phyloP scores from a whole-genome alignment of 2,113 vertebrate genomes.

The Pygoscelis adeliae region DNA sequence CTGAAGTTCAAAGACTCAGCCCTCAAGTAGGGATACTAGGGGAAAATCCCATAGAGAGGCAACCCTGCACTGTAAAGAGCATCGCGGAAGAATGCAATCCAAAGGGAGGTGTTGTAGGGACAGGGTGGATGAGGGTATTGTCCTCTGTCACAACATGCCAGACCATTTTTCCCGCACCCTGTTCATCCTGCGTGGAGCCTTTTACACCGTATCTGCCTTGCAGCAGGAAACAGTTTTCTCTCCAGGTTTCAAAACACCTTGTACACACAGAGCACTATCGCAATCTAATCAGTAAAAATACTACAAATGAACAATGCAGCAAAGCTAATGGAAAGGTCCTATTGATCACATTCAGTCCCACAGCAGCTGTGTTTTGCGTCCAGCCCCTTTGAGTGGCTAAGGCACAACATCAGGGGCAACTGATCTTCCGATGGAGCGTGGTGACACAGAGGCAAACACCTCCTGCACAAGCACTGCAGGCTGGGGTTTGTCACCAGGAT shows the following conservation, averaged over 20 bases:
- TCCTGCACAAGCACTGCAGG: neutral
- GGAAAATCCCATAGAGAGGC: neutral
- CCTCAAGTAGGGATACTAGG: no score
- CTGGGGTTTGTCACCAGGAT: neutral
- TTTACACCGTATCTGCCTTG: accelerated
- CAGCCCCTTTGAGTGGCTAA: neutral
- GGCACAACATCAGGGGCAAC: neutral
- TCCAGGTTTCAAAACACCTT: neutral
- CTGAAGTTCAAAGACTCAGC: neutral
- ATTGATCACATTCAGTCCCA: neutral
- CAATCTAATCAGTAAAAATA: neutral
- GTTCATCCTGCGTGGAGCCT: neutral
- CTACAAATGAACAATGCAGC: neutral
- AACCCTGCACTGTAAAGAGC: neutral
- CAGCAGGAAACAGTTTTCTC: neutral
- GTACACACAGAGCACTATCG: neutral
- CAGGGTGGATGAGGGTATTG: neutral
- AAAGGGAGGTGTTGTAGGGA: neutral
- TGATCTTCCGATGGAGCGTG: accelerated
- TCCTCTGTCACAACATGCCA: neutral
- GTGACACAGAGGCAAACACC: neutral
- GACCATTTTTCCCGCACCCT: neutral
- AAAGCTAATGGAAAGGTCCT: neutral
- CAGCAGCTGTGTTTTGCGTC: neutral
- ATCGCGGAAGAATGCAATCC: neutral